Evolutionary conservation across 2,113 vertebrate species (phyloP).

Genomic region (Orcinus orca): DNA sequence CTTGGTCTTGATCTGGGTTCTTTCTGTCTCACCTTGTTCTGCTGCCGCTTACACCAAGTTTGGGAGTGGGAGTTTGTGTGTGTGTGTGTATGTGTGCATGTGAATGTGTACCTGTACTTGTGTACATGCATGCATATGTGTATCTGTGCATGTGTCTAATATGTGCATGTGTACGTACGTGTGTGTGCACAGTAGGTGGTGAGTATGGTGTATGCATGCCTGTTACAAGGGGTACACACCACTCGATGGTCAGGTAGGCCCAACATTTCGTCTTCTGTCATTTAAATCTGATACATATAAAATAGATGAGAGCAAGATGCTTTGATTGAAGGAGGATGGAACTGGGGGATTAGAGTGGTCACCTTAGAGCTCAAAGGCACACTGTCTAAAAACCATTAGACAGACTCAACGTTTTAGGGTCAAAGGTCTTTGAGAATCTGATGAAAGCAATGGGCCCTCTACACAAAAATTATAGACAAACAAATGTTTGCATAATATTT

Average conservation of each 20-base stretch:
- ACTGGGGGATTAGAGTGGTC: background rate
- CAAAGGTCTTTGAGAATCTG: background rate
- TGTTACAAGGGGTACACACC: background rate
- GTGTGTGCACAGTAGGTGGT: background rate
- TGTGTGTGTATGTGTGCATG: no score
- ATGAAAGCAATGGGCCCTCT: background rate
- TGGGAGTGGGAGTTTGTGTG: background rate
- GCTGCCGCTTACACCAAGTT: background rate
- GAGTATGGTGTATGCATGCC: rapidly evolving
- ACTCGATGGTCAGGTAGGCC: background rate
- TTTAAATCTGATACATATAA: background rate
- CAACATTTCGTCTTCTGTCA: background rate
- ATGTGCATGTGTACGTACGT: background rate
- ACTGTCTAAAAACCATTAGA: background rate
- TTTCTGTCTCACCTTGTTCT: background rate
- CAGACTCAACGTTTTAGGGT: background rate
- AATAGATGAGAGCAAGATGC: background rate
- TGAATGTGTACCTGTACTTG: background rate
- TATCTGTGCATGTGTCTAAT: rapidly evolving
- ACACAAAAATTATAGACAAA: background rate
- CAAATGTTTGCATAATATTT: background rate
- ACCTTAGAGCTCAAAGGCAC: background rate
- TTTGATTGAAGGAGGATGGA: background rate
- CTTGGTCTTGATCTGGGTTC: background rate
- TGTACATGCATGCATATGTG: background rate